Evolutionary conservation across 2,113 vertebrate species (phyloP).

Genomic region (western clawed frog (Xenopus tropicalis)): DNA sequence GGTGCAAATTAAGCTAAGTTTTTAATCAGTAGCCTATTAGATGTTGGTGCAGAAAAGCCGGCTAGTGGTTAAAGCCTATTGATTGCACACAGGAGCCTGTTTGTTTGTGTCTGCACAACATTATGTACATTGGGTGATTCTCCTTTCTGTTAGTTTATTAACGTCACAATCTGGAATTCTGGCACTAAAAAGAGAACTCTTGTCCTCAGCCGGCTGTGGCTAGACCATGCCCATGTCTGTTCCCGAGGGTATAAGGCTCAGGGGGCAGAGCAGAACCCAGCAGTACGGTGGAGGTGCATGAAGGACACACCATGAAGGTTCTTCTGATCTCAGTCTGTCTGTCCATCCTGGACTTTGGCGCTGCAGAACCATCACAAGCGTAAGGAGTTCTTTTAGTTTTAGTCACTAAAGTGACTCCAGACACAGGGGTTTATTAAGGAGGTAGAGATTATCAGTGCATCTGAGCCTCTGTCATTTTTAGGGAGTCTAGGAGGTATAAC

Average conservation of each 20-base stretch:
- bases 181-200: neutral
- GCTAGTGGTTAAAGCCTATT: too few species aligned
- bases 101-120: too few species aligned
- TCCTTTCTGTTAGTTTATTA: too few species aligned
- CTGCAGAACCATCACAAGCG: constrained; percentile 7
- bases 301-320: constrained; percentile 21
- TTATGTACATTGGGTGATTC: too few species aligned
- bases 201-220: constrained; percentile 1
- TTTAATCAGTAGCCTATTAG: too few species aligned
- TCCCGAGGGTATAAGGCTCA: neutral
- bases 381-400: constrained; percentile 2
- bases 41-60: too few species aligned
- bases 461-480: too few species aligned
- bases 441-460: too few species aligned
- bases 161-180: neutral
- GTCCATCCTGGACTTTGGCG: neutral
- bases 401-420: neutral
- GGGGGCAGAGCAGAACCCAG: neutral
- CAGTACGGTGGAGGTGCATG: constrained; percentile 3
- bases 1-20: too few species aligned
- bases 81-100: too few species aligned
- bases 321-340: constrained; percentile 15
- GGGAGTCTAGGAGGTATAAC: too few species aligned
- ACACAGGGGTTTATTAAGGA: too few species aligned
- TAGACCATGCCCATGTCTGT: neutral